A percentile compares a stretch with the other conserved stretches of the same genome.
Conservation (phyloP, 1,140 invertebrate species). For the Magallana gigas region DNA sequence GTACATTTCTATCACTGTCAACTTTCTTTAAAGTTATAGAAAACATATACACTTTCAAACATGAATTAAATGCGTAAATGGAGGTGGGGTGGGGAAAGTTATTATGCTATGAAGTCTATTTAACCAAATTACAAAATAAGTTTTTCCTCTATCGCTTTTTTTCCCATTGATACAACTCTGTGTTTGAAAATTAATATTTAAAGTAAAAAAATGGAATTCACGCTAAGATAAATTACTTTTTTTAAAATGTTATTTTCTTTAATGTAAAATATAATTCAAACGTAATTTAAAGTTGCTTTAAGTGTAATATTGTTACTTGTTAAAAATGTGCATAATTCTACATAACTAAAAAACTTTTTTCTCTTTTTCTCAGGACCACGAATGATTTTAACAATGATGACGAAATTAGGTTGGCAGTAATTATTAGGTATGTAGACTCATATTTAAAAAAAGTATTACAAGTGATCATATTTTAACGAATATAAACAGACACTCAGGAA, state of each 20-base stretch:
- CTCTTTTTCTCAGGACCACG: too few relatives aligned
- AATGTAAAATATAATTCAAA: too few relatives aligned
- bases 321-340: too few relatives aligned
- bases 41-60: not conserved
- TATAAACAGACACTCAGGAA: not conserved
- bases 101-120: not conserved
- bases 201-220: too few relatives aligned
- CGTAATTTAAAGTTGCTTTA: too few relatives aligned
- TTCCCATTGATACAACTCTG: not conserved
- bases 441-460: not conserved
- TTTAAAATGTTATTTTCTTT: too few relatives aligned
- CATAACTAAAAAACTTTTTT: too few relatives aligned
- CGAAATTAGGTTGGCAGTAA: not conserved
- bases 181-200: too few relatives aligned
- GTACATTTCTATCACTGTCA: not conserved
- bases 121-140: constrained; percentile 3
- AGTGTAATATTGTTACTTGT: too few relatives aligned
- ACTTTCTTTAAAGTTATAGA: constrained; percentile 6
- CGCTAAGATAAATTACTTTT: too few relatives aligned
- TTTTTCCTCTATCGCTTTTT: not conserved
- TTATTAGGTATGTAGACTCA: not conserved
- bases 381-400: not conserved
- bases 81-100: not conserved
- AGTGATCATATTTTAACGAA: not conserved
- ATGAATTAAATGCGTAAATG: not conserved